Conservation (phyloP, 2,888 invertebrate species). For the Lithosia quadra region DNA sequence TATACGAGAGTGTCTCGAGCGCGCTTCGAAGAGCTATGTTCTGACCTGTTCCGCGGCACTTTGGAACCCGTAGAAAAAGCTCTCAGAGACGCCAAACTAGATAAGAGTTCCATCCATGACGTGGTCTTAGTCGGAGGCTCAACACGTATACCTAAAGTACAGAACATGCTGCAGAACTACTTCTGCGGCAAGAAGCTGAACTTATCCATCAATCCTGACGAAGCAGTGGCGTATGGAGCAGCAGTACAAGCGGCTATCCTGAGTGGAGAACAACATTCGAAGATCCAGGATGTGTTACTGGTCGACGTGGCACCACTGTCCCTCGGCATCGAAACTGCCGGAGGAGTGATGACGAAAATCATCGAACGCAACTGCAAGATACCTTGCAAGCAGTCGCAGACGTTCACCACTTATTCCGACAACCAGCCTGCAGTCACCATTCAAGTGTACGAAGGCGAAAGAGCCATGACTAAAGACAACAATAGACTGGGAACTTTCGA, state of each 20-base stretch:
- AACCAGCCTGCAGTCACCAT: conserved; percentile 19
- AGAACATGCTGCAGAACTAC: conserved; percentile 15
- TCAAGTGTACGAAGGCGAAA: conserved; percentile 15
- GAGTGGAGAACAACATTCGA: conserved; percentile 16
- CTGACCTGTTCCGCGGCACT: conserved; percentile 54
- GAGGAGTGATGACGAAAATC: conserved; percentile 18
- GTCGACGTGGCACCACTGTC: conserved; percentile 18
- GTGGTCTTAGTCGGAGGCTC: conserved; percentile 17
- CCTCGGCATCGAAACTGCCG: conserved; percentile 16
- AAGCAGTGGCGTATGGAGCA: conserved; percentile 19
- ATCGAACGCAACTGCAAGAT: conserved; percentile 20
- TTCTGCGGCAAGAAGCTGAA: conserved; percentile 20
- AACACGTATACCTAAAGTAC: conserved; percentile 15
- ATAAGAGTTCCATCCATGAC: conserved; percentile 88
- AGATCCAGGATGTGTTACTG: conserved; percentile 19
- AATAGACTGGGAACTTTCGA: conserved; percentile 15
- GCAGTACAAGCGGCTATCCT: conserved; percentile 17
- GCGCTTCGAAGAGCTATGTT: conserved; percentile 88
- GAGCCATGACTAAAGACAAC: conserved; percentile 20
- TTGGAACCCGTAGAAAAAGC: conserved; percentile 91
- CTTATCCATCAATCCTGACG: conserved; percentile 19
- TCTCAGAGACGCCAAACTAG: conserved; percentile 90
- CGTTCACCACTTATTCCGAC: conserved; percentile 19
- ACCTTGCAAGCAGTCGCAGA: conserved; percentile 19
- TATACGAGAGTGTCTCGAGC: conserved; percentile 89